Base-by-base conservation (phyloP, 2,797 vertebrate species). In the Platyrinchus mystaceus region DNA sequence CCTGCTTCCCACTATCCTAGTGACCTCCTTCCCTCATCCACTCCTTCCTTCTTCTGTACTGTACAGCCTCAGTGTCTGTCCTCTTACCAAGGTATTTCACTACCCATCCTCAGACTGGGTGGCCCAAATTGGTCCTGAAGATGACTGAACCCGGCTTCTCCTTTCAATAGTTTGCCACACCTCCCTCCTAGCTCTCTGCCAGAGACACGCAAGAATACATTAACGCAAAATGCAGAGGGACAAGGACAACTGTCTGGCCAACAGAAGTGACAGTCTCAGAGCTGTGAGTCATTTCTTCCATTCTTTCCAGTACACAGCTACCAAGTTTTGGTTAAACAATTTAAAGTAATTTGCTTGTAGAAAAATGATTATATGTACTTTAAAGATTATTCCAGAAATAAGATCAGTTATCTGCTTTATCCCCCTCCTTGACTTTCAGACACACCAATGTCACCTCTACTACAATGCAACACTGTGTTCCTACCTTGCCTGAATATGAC, bases 401-500 rank as follows among this genome's bases (percentile, higher is more conserved):
- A 67, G 67, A 78, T 32, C 24, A 77, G 10, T 46, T 62, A 34
- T 23, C 24, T 76, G 27, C 21, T 92, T 85, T 71, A 69, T 18
- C 23, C 34, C 24, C 21, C 68, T 69, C 75, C 41, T 71, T 34
- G 32, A 62, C 24, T 92, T 89, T 77, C 59, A 95, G 12, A 73
- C 10, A 92, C 41, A 78, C 24, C 34, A 53, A 3, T 20, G 44
- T 3, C 66, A 10, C n/a, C 37, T 53, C 55, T 73, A 12, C 23
- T 71, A 18, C 0, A 5, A 69, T 1, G 12, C 39, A 77, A 20
- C 10, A 20, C 8, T 34, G 30, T 32, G 55, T 84, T 96, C 96
- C 82, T 97, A 98, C 98, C 98, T 98, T 74, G 91, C 98, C 98
- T 56, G 97, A 98, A 96, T 99, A 99, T 43, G 98, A 98, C 87